These are phyloP conservation scores for Drosophila santomea DNA, from an alignment of 1,140 invertebrate genomes.

Conservation along the genomic window DNA sequence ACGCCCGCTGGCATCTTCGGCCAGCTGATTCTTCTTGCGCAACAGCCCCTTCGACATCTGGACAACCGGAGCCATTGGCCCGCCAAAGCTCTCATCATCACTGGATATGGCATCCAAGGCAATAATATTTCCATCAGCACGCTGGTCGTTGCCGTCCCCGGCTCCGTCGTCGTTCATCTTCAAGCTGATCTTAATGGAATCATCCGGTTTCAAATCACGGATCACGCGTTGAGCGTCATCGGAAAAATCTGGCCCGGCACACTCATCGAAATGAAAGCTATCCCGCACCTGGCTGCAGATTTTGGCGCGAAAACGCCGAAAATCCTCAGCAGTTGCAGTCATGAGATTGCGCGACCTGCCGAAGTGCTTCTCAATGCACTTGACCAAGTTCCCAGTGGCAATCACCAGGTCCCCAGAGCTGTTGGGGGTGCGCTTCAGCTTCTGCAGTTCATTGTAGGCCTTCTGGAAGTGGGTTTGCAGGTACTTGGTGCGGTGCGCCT, in stretches of 20 bases:
- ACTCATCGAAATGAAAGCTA: slow-evolving; percentile 84
- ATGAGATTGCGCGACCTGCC: slow-evolving; percentile 46
- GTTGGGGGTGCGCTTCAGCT: slow-evolving; percentile 24
- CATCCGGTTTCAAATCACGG: slow-evolving; percentile 14
- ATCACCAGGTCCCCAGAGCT: slow-evolving; percentile 15
- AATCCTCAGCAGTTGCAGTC: slow-evolving; percentile 48
- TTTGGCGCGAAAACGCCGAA: slow-evolving; percentile 53
- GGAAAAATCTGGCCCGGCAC: slow-evolving; percentile 69
- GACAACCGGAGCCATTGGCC: neutral
- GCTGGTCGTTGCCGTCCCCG: slow-evolving; percentile 1
- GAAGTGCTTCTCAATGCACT: slow-evolving; percentile 60
- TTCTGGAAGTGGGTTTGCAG: slow-evolving; percentile 84
- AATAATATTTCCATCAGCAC: slow-evolving; percentile 29
- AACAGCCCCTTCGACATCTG: neutral
- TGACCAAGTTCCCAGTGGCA: slow-evolving; percentile 44
- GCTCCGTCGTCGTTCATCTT: slow-evolving; percentile 10
- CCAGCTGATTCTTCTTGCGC: slow-evolving; percentile 18
- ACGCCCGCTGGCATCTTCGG: slow-evolving; percentile 50
- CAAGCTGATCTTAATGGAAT: neutral
- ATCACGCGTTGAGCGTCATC: slow-evolving; percentile 37
- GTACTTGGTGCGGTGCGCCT: slow-evolving; percentile 88
- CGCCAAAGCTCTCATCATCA: slow-evolving; percentile 58
- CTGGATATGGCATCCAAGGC: slow-evolving; percentile 80
- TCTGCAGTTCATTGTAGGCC: slow-evolving; percentile 47
- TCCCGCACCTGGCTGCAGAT: slow-evolving; percentile 85